phyloP scores from a whole-genome alignment of 2,113 vertebrate genomes.

The Atractosteus spatula region DNA sequence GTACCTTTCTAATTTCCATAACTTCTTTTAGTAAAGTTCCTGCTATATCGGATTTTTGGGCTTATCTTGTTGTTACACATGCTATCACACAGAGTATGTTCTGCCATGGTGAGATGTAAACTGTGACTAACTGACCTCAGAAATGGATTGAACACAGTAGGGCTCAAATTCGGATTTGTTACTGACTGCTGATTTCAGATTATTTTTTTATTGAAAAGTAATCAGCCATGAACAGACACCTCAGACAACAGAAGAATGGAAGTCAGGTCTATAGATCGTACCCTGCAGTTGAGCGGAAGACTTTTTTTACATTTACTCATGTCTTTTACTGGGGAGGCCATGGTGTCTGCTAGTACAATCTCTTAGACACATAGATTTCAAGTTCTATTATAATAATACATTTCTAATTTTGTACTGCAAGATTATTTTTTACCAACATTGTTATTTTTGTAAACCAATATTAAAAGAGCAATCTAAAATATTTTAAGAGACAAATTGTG shows the following conservation, averaged over 20 bases:
- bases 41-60: background rate
- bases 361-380: no score
- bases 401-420: no score
- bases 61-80: background rate
- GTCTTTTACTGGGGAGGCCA: no score
- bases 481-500: no score
- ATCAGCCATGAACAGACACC: constrained; percentile 4
- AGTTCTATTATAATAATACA: no score
- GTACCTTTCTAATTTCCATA: background rate
- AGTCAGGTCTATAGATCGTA: background rate
- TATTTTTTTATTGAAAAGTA: background rate
- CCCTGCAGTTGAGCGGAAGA: background rate
- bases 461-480: no score
- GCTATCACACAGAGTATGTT: background rate
- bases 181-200: constrained; percentile 1
- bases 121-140: constrained; percentile 3
- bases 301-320: no score
- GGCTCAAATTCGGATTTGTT: background rate
- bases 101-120: background rate
- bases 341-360: no score
- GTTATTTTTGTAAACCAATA: no score
- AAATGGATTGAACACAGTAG: background rate
- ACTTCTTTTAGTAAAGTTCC: background rate
- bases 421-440: no score
- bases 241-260: background rate